Conservation (phyloP, 2,888 invertebrate species). For the Agonopterix heracliana region DNA sequence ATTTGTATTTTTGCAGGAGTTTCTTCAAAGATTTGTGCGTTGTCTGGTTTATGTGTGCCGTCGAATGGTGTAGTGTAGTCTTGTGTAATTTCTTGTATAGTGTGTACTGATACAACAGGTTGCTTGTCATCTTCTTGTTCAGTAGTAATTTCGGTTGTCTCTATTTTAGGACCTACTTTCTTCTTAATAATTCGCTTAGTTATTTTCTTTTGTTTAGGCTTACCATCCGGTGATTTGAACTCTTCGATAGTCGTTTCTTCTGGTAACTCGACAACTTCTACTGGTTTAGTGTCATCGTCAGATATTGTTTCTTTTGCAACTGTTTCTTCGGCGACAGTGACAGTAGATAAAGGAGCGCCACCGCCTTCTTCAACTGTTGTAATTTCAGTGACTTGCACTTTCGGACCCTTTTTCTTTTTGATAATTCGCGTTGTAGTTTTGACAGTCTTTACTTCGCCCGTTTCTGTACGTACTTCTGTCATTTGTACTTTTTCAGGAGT, state of each 20-base stretch:
- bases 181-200: constrained; percentile 32
- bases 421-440: constrained; percentile 20
- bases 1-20: constrained; percentile 52
- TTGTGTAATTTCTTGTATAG: constrained; percentile 20
- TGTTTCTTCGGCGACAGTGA: constrained; percentile 25
- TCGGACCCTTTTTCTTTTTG: constrained; percentile 30
- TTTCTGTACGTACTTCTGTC: constrained; percentile 44
- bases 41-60: constrained; percentile 9
- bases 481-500: constrained; percentile 32
- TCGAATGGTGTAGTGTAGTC: constrained; percentile 18
- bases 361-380: constrained; percentile 17
- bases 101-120: constrained; percentile 32
- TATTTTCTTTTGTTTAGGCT: constrained; percentile 33
- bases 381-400: constrained; percentile 20
- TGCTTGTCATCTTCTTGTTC: constrained; percentile 31
- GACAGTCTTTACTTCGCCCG: constrained; percentile 23
- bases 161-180: constrained; percentile 26
- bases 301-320: constrained; percentile 29
- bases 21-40: constrained; percentile 20
- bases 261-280: constrained; percentile 33
- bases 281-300: neutral
- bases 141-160: constrained; percentile 18
- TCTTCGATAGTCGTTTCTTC: constrained; percentile 31
- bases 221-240: constrained; percentile 31
- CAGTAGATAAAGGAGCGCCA: constrained; percentile 18